phyloP scores from a whole-genome alignment of 2,888 invertebrate species.

The Nebria brevicollis region DNA sequence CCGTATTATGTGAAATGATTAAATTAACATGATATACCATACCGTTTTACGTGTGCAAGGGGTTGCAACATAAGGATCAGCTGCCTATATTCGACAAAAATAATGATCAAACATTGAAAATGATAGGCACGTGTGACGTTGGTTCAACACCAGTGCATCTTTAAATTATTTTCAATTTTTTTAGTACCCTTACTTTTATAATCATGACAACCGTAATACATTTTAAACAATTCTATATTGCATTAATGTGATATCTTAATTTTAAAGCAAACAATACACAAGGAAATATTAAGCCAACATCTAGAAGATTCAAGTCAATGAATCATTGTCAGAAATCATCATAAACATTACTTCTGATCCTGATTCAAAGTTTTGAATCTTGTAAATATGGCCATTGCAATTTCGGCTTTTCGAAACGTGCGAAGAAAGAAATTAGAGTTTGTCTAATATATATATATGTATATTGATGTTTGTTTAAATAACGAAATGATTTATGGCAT shows the following conservation, averaged over 20 bases:
- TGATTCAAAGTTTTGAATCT: too few species aligned
- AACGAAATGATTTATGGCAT: too few species aligned
- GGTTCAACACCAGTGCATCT: background rate
- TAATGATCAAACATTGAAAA: background rate
- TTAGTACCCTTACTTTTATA: background rate
- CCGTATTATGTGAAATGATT: background rate
- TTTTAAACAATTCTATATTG: background rate
- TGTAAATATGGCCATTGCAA: too few species aligned
- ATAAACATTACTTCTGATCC: too few species aligned
- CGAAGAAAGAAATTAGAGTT: too few species aligned
- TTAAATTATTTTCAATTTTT: background rate
- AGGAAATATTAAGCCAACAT: too few species aligned
- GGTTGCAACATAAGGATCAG: background rate
- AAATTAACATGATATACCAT: background rate
- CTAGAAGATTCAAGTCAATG: too few species aligned
- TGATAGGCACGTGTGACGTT: background rate
- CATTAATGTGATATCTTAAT: background rate
- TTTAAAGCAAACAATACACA: too few species aligned
- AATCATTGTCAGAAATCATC: too few species aligned
- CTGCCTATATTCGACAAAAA: background rate
- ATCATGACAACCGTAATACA: slow-evolving; percentile 1
- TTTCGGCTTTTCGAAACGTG: too few species aligned
- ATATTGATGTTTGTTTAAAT: too few species aligned
- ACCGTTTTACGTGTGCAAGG: background rate
- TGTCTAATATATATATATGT: too few species aligned